Percentiles rank a stretch among this genome's conserved stretches.
Evolutionary conservation across 35 echinoderm and acorn worm species (phyloP).

Genomic region (Apostichopus japonicus): DNA sequence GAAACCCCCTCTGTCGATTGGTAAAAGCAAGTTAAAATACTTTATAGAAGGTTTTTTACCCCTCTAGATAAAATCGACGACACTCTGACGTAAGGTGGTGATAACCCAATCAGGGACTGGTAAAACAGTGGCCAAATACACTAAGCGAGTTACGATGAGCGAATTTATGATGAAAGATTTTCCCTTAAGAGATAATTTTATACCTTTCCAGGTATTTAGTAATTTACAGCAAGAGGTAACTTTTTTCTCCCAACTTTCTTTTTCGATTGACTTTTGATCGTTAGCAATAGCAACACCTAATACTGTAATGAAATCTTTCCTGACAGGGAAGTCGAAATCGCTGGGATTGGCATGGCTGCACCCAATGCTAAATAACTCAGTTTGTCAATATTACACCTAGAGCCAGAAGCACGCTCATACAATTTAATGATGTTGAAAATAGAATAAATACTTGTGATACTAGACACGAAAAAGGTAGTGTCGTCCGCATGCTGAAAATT

Average conservation of each 20-base stretch:
- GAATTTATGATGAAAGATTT: slow-evolving; percentile 27
- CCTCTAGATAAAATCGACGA: slow-evolving; percentile 15
- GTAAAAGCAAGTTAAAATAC: too few species aligned
- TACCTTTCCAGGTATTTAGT: slow-evolving; percentile 18
- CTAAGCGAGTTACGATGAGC: neutral
- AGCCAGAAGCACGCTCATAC: too few species aligned
- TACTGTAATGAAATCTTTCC: slow-evolving; percentile 21
- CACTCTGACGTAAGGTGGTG: neutral
- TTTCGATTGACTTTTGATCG: neutral
- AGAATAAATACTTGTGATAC: too few species aligned
- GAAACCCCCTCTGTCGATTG: too few species aligned
- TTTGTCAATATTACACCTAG: too few species aligned
- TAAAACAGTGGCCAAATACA: neutral
- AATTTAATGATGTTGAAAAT: too few species aligned
- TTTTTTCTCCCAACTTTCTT: neutral
- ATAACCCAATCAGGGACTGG: slow-evolving; percentile 6
- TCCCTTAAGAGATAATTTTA: slow-evolving; percentile 17
- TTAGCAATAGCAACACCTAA: slow-evolving; percentile 12
- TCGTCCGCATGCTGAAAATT: too few species aligned
- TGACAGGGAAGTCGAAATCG: neutral
- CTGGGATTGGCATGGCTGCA: too few species aligned
- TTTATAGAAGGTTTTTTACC: neutral
- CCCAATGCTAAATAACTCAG: too few species aligned
- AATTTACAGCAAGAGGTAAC: neutral
- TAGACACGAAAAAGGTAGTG: too few species aligned